A percentile compares a stretch with the other conserved stretches of the same genome.
These are phyloP conservation scores for Noctua pronuba DNA, from an alignment of 2,888 invertebrate species.

Conservation along the genomic window DNA sequence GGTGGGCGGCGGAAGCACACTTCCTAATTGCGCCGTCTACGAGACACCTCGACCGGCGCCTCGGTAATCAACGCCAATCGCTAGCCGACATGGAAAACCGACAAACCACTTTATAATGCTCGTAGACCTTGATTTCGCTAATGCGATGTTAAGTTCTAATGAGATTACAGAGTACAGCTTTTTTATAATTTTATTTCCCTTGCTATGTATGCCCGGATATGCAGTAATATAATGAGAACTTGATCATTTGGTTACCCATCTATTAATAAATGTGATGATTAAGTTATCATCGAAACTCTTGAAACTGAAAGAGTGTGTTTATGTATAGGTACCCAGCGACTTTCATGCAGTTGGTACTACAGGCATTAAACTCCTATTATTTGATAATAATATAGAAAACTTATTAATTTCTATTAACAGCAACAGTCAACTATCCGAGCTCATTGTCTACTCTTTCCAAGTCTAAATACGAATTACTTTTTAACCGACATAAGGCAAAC, in stretches of 20 bases:
- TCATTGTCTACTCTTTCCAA: neutral
- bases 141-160: conserved; percentile 57
- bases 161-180: conserved; percentile 45
- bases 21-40: conserved; percentile 88
- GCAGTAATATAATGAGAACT: neutral
- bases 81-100: conserved; percentile 74
- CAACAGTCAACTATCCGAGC: neutral
- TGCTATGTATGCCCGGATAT: neutral
- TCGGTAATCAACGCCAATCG: conserved; percentile 88
- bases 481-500: neutral
- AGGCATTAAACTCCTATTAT: neutral
- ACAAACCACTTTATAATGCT: conserved; percentile 71
- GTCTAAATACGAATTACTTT: neutral
- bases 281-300: neutral
- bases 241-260: neutral
- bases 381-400: neutral
- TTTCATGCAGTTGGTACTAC: neutral
- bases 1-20: conserved; percentile 90
- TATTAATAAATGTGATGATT: neutral
- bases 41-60: conserved; percentile 90
- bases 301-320: neutral
- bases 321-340: neutral
- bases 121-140: conserved; percentile 67
- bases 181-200: conserved; percentile 29
- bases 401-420: neutral